Base-by-base conservation (phyloP, 2,888 invertebrate species). In the Ligdia adustata region DNA sequence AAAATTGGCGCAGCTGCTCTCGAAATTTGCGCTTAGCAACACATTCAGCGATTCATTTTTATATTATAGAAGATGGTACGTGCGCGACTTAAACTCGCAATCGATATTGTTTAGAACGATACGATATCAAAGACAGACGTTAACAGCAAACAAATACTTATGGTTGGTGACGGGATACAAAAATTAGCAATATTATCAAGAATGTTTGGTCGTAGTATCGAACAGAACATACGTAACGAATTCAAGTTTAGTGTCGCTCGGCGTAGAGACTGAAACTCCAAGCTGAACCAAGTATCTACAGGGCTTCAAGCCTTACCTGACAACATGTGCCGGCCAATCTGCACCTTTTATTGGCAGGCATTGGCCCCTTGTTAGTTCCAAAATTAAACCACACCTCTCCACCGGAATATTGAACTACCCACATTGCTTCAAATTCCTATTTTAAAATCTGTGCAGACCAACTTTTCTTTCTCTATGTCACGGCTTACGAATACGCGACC, bases 221-320 rank as follows among this genome's bases (percentile, higher is more conserved):
- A 67, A 69, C 67, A 77, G 70, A 70, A 75, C 72, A 79, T 72
- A 76, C 72, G 77, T 82, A 86, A 87, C 83, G 82, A 84, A 87
- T 84, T 85, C 84, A 81, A 81, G 82, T 82, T 84, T 80, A 81
- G 76, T 74, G 76, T 78, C 75, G 79, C 72, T 68, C 69, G 75
- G 73, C 71, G 71, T 50, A 33, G 45, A 50, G 52, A 37, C 66
- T 69, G 64, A 67, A 66, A 69, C 73, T 72, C 68, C 62, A 65
- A 57, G 68, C 68, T 38, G 50, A 27, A 43, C 12, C n/a, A n/a
- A n/a, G n/a, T n/a, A 51, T 41, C 44, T 22, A 42, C 24, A 42
- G 39, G 29, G 26, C 43, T 40, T 20, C 39, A 33, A 50, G 64
- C 60, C 52, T 62, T 64, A 58, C 62, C 64, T 71, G 69, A 69